Evolutionary conservation across 2,888 invertebrate species (phyloP), one percentile per base, ranked within the genome.

Genomic region (Eudemis profundana): DNA sequence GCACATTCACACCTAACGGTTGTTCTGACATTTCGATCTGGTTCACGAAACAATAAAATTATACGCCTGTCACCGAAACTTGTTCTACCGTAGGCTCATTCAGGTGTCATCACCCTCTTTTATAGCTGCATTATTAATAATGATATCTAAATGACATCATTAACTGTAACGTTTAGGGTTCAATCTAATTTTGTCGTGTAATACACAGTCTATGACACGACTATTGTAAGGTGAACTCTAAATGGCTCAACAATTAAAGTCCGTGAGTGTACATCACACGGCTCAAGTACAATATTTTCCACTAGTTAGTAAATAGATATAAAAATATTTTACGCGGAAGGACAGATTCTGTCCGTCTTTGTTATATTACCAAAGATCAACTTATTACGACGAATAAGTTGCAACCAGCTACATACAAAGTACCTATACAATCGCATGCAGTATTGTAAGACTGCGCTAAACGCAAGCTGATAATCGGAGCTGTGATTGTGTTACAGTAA

Each of bases 31-130:
- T 84, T 86, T 81, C 78, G 86, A 89, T 89, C 85, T 89, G 87
- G 86, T 89, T 86, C 85, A 85, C 81, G 83, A 82, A 85, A 87
- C 88, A 87, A 89, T 87, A 84, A 89, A 88, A 89, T 85, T 80
- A 79, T 81, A 74, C 68, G 72, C 76, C 74, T 79, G 78, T 80
- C 81, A 81, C 75, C 77, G 72, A 80, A 85, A 85, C 81, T 77
- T 72, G 81, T 80, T 83, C 77, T 73, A 75, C 73, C 74, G 77
- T 77, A 78, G 77, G 76, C 74, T 74, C 76, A 78, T 82, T 78
- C 75, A 76, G 79, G 78, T 79, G 77, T 77, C 78, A 78, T 75
- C 77, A 78, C 72, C 75, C 77, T 78, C 67, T 66, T 71, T 53
- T 44, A 57, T 57, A 46, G 27, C 19, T 49, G 49, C 29, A 59